Percentiles rank a stretch among this genome's conserved stretches.
Conservation (phyloP, 2,888 invertebrate species). For the Lamproptera curius region DNA sequence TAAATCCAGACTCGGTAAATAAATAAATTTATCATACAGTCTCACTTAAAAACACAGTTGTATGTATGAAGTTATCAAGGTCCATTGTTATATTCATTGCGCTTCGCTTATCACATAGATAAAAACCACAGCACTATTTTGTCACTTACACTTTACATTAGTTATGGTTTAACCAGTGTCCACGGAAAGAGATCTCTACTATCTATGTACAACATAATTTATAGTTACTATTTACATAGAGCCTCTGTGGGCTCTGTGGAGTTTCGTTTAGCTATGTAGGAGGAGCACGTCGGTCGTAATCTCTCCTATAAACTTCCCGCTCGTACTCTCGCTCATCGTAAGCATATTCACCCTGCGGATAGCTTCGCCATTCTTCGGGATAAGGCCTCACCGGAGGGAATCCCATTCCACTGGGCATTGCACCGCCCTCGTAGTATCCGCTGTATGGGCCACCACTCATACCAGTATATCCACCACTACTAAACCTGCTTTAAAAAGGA, state of each 20-base stretch:
- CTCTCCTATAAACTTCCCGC: slow-evolving; percentile 79
- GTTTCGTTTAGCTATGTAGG: slow-evolving; percentile 58
- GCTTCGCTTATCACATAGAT: slow-evolving; percentile 72
- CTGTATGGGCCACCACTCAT: slow-evolving; percentile 60
- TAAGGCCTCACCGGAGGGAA: slow-evolving; percentile 63
- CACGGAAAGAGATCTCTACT: slow-evolving; percentile 50
- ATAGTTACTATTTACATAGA: slow-evolving; percentile 57
- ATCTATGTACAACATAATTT: slow-evolving; percentile 60
- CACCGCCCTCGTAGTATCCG: slow-evolving; percentile 62
- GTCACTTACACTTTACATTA: slow-evolving; percentile 70
- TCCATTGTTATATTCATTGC: slow-evolving; percentile 54
- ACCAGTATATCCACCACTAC: slow-evolving; percentile 57
- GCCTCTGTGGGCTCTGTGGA: slow-evolving; percentile 18
- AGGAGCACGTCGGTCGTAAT: slow-evolving; percentile 82
- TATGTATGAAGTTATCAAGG: slow-evolving; percentile 39
- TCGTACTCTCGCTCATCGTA: slow-evolving; percentile 76
- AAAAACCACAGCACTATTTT: slow-evolving; percentile 74
- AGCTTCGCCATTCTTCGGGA: slow-evolving; percentile 72
- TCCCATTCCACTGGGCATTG: slow-evolving; percentile 73
- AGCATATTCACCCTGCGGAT: slow-evolving; percentile 68
- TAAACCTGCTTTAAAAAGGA: slow-evolving; percentile 42
- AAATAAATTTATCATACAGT: slow-evolving; percentile 75
- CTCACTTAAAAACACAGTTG: slow-evolving; percentile 66
- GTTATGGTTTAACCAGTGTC: slow-evolving; percentile 53
- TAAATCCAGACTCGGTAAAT: slow-evolving; percentile 63